phyloP scores from a whole-genome alignment of 2,113 vertebrate species.

The Grus americana region DNA sequence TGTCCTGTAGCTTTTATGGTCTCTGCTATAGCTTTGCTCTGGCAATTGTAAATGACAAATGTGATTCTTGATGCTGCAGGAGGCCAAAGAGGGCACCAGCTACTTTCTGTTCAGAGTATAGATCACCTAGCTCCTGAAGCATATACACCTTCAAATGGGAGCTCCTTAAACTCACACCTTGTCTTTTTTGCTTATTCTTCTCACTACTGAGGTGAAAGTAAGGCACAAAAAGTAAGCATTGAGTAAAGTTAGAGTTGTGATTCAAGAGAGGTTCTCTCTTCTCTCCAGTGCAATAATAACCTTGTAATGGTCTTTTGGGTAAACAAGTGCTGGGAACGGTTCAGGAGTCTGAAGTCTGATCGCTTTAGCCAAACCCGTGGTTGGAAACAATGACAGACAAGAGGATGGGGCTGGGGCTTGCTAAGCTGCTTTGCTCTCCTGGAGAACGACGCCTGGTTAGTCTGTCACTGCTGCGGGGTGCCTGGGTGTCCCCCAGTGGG shows the following conservation, averaged over 20 bases:
- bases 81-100: background rate
- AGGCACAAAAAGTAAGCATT: background rate
- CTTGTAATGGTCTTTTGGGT: background rate
- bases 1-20: background rate
- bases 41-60: background rate
- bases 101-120: background rate
- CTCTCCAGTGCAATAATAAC: background rate
- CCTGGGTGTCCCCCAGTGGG: background rate
- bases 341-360: slow-evolving; percentile 31
- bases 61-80: background rate
- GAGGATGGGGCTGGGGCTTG: background rate
- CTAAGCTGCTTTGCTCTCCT: slow-evolving; percentile 15
- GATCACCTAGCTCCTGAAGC: background rate
- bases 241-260: background rate
- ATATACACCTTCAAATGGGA: background rate
- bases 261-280: background rate
- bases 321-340: background rate
- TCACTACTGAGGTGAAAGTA: background rate
- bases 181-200: background rate
- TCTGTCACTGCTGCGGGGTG: background rate
- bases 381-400: background rate
- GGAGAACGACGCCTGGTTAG: background rate
- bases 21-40: background rate
- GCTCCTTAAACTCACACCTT: background rate
- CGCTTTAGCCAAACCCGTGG: background rate